Conservation (phyloP, 2,888 invertebrate genomes). For the Polymixis flavicincta region DNA sequence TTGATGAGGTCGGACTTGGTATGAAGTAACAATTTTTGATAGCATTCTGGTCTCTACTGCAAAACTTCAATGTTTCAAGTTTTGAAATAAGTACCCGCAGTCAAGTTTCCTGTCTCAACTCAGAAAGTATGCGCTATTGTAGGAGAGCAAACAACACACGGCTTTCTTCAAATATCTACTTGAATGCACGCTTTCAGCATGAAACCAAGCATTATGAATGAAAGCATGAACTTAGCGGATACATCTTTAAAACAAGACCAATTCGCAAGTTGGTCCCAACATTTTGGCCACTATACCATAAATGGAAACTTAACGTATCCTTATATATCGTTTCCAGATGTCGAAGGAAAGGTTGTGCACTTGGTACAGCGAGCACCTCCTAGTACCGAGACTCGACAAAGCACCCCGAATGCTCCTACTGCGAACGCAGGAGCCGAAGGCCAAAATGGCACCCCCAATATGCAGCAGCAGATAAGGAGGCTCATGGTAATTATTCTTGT, state of each 20-base stretch:
- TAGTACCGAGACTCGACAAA: conserved; percentile 59
- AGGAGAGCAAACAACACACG: too few relatives aligned
- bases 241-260: neutral
- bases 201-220: neutral
- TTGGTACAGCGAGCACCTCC: conserved; percentile 97
- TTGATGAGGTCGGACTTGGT: neutral
- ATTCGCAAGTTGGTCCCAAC: neutral
- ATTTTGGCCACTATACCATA: neutral
- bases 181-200: neutral
- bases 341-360: conserved; percentile 97
- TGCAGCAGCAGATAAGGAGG: conserved; percentile 73
- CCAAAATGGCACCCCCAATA: conserved; percentile 45
- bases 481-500: conserved; percentile 71
- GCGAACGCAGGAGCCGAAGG: conserved; percentile 26
- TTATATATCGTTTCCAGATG: conserved; percentile 89
- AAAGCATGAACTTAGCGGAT: neutral
- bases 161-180: too few relatives aligned
- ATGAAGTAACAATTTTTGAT: neutral
- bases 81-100: neutral
- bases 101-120: neutral
- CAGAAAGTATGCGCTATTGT: neutral
- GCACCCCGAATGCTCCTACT: conserved; percentile 53
- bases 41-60: neutral
- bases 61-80: neutral
- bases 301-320: neutral